These are phyloP conservation scores for Stictonetta naevosa DNA, from an alignment of 2,113 vertebrate species.

Conservation along the genomic window DNA sequence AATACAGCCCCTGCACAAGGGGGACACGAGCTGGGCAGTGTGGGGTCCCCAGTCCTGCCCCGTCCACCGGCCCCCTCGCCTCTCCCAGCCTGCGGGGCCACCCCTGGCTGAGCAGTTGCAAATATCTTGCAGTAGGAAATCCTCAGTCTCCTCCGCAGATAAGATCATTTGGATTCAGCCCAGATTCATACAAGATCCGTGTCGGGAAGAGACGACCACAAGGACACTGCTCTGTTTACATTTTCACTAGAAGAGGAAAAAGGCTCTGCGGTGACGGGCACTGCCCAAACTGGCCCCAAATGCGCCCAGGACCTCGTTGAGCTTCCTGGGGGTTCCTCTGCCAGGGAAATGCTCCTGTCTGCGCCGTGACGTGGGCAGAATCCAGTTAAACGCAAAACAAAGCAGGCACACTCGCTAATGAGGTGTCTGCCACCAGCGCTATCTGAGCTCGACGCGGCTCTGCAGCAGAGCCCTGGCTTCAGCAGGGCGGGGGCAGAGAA, in stretches of 20 bases:
- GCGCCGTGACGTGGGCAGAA: neutral
- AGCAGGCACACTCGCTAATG: fast-evolving
- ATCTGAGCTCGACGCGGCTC: fast-evolving
- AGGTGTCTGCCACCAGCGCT: fast-evolving
- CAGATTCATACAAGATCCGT: conserved; percentile 23
- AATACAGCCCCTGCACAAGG: neutral
- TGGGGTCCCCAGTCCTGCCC: neutral
- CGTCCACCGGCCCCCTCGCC: neutral
- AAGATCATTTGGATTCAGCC: conserved; percentile 43
- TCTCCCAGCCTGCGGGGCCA: neutral
- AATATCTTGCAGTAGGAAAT: neutral
- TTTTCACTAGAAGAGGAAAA: neutral
- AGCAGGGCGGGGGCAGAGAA: fast-evolving
- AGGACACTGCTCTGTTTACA: neutral
- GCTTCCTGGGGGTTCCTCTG: fast-evolving
- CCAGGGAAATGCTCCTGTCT: neutral
- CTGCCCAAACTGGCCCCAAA: neutral
- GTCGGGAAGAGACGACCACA: neutral
- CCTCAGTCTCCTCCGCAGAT: neutral
- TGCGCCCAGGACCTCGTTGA: neutral
- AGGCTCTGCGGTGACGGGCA: neutral
- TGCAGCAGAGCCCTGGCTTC: neutral
- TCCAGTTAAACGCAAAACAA: fast-evolving
- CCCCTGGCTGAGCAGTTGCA: neutral
- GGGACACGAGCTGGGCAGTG: neutral